Evolutionary conservation across 2,113 vertebrate genomes (phyloP).

Genomic region (Lophura nycthemera): DNA sequence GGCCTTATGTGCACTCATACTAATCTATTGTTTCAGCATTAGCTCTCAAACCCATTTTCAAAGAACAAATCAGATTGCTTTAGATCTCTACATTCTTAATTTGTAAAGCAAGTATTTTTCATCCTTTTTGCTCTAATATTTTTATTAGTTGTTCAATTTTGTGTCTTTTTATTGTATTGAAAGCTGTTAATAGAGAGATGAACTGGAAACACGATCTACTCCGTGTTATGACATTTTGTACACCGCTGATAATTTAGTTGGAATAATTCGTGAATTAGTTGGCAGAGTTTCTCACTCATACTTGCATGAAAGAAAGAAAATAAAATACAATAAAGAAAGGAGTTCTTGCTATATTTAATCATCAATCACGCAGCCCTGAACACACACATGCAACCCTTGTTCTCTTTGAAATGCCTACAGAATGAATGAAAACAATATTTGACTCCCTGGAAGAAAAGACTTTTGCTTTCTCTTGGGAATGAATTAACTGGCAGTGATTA

Average conservation of each 20-base stretch:
- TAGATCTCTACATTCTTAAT: background rate
- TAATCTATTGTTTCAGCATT: constrained; percentile 58
- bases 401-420: background rate
- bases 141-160: background rate
- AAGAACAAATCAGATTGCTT: constrained; percentile 19
- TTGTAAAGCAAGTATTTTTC: constrained; percentile 11
- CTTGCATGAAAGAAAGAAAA: background rate
- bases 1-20: constrained; percentile 61
- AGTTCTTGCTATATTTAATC: background rate
- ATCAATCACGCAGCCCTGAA: background rate
- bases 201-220: background rate
- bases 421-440: constrained; percentile 23
- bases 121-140: background rate
- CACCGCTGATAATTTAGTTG: background rate
- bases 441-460: background rate
- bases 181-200: background rate
- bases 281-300: background rate
- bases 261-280: background rate
- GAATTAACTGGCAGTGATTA: constrained; percentile 5
- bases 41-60: constrained; percentile 44
- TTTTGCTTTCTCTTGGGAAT: background rate
- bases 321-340: background rate
- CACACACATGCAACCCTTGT: background rate
- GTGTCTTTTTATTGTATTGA: background rate
- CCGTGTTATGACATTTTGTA: background rate